Percentiles rank a stretch among this genome's conserved stretches.
Conservation (phyloP, 2,888 invertebrate species). For the Drosophila ezoana region DNA sequence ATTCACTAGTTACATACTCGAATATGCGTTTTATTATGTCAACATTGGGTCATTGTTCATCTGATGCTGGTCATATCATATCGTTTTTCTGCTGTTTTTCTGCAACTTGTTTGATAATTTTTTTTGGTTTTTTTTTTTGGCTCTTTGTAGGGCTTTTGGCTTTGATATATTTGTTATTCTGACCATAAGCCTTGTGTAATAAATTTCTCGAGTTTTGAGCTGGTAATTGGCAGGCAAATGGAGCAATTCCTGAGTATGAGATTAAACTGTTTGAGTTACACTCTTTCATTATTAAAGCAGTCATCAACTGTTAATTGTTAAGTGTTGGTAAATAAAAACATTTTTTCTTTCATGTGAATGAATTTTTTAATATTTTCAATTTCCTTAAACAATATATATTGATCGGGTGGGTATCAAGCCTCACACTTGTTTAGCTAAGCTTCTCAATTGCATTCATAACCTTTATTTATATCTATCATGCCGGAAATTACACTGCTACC, state of each 20-base stretch:
- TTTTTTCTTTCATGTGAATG: neutral
- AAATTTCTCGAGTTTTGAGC: conserved; percentile 62
- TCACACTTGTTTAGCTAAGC: neutral
- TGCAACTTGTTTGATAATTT: conserved; percentile 17
- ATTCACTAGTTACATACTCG: conserved; percentile 67
- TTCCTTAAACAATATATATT: conserved; percentile 14
- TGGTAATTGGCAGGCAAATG: conserved; percentile 53
- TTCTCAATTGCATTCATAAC: conserved; percentile 23
- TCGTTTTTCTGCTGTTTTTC: conserved; percentile 44
- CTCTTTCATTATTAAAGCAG: neutral
- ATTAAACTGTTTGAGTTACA: conserved; percentile 10
- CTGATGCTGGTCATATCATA: conserved; percentile 46
- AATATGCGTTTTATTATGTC: conserved; percentile 77
- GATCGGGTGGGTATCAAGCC: conserved; percentile 1
- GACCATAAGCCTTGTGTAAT: conserved; percentile 69
- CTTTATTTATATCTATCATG: conserved; percentile 54
- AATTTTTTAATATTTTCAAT: conserved; percentile 7
- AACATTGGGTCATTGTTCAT: conserved; percentile 77
- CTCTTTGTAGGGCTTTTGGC: conserved; percentile 60
- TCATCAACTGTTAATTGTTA: neutral
- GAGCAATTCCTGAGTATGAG: conserved; percentile 21
- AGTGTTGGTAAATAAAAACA: neutral
- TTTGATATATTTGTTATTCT: conserved; percentile 74
- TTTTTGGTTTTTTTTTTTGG: conserved; percentile 33
- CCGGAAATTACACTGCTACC: conserved; percentile 61